Evolutionary conservation across 2,797 vertebrate species (phyloP).

Genomic region (Chaetodon trifasciatus): DNA sequence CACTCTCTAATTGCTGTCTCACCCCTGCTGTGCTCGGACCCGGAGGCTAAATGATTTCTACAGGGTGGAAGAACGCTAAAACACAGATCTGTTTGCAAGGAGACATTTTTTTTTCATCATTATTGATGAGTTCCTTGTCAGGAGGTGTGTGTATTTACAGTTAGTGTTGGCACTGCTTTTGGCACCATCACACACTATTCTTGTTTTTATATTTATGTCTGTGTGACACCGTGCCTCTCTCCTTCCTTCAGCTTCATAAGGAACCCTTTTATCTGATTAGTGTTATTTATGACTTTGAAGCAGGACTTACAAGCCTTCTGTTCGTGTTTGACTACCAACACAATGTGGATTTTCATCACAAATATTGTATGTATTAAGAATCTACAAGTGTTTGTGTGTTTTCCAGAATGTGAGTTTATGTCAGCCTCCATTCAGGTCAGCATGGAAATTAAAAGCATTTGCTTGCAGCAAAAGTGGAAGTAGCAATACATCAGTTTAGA

Average conservation of each 20-base stretch:
- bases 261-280: slow-evolving; percentile 42
- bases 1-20: slow-evolving; percentile 83
- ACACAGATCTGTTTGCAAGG: slow-evolving; percentile 62
- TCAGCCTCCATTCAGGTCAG: slow-evolving; percentile 9
- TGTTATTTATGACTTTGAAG: slow-evolving; percentile 54
- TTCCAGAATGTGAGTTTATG: not conserved
- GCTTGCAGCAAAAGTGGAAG: slow-evolving; percentile 17
- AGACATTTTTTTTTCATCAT: slow-evolving; percentile 63
- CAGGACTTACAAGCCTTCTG: slow-evolving; percentile 22
- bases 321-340: slow-evolving; percentile 8
- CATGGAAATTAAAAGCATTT: not conserved
- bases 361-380: slow-evolving; percentile 11
- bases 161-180: slow-evolving; percentile 45
- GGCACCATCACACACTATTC: slow-evolving; percentile 44
- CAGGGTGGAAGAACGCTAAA: slow-evolving; percentile 65
- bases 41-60: slow-evolving; percentile 84
- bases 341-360: slow-evolving; percentile 21
- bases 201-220: slow-evolving; percentile 19
- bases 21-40: slow-evolving; percentile 80
- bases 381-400: slow-evolving; percentile 17
- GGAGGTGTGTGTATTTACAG: slow-evolving; percentile 69
- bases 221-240: slow-evolving; percentile 12
- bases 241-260: slow-evolving; percentile 41
- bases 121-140: slow-evolving; percentile 78
- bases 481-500: not conserved